Evolutionary conservation across 2,113 vertebrate genomes (phyloP).

Genomic region (Myotis yumanensis): DNA sequence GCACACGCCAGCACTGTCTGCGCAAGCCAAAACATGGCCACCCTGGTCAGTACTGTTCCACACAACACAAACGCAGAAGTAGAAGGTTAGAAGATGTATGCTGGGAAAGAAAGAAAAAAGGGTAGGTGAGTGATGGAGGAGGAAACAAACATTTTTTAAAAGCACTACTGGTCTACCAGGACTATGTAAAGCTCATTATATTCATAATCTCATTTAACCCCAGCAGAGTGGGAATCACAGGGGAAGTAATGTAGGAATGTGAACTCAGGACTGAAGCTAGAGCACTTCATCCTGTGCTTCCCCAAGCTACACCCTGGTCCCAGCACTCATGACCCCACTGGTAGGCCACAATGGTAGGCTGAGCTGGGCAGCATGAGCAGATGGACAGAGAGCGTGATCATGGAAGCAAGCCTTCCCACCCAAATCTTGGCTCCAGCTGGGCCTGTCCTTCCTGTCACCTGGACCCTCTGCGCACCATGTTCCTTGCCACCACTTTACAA

Average conservation of each 20-base stretch:
- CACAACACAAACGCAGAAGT: neutral
- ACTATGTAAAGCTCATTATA: too few species aligned
- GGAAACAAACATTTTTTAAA: neutral
- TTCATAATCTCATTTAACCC: neutral
- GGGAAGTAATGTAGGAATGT: neutral
- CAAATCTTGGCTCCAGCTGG: neutral
- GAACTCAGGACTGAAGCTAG: neutral
- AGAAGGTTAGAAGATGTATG: neutral
- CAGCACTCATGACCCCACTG: neutral
- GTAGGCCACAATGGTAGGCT: neutral
- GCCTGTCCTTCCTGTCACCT: neutral
- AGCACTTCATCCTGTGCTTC: neutral
- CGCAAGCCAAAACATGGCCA: neutral
- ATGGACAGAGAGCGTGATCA: neutral
- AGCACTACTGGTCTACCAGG: neutral
- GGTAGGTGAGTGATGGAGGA: neutral
- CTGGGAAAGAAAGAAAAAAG: neutral
- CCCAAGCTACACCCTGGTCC: neutral
- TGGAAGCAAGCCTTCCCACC: neutral
- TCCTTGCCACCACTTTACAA: neutral
- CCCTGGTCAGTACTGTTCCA: neutral
- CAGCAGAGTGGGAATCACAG: neutral
- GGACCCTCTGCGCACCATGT: too few species aligned
- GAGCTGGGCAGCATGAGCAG: neutral
- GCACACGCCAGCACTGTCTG: neutral